Evolutionary conservation across 2,888 invertebrate species (phyloP).

Genomic region (Drosophila hamatofila): DNA sequence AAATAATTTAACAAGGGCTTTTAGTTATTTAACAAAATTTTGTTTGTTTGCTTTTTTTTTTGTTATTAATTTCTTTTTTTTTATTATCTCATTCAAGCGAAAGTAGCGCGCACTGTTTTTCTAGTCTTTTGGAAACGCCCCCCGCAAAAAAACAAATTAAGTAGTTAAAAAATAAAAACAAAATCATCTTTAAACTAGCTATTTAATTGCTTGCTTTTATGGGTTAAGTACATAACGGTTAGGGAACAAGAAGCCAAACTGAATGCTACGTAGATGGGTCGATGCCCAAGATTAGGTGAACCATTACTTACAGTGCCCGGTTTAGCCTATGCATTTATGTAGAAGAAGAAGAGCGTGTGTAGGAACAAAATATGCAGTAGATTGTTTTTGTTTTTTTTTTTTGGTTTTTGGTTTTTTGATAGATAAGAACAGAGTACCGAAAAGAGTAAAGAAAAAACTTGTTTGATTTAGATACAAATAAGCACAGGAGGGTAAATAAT

Average conservation of each 20-base stretch:
- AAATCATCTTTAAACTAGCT: constrained; percentile 11
- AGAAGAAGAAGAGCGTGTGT: constrained; percentile 60
- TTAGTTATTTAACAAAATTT: constrained; percentile 36
- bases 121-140: constrained; percentile 34
- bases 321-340: constrained; percentile 85
- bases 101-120: constrained; percentile 25
- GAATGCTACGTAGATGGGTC: constrained; percentile 49
- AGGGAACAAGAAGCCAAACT: constrained; percentile 50
- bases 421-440: constrained; percentile 70
- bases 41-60: too few species aligned
- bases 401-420: constrained; percentile 38
- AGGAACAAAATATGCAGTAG: constrained; percentile 70
- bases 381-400: constrained; percentile 36
- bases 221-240: constrained; percentile 62
- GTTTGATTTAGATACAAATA: constrained; percentile 68
- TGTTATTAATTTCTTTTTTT: not conserved
- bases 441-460: constrained; percentile 76
- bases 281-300: constrained; percentile 57
- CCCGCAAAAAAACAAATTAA: constrained; percentile 6
- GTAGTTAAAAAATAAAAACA: constrained; percentile 23
- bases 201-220: constrained; percentile 39
- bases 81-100: constrained; percentile 5
- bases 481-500: constrained; percentile 40
- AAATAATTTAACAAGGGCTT: constrained; percentile 33
- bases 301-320: constrained; percentile 88